Evolutionary conservation across 2,113 vertebrate genomes (phyloP).

Genomic region (Nyctibius bracteatus): DNA sequence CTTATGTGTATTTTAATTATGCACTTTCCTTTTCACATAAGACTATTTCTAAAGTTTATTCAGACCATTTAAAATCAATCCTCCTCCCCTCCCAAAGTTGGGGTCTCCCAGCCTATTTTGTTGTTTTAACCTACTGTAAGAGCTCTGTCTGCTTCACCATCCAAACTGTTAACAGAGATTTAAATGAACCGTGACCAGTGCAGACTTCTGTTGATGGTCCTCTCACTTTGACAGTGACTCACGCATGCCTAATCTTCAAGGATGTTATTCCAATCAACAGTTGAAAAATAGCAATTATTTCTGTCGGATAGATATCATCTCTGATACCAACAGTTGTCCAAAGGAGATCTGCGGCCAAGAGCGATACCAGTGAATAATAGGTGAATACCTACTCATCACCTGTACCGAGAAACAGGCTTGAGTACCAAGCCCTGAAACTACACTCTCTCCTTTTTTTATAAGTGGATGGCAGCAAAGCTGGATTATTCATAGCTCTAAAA

Average conservation of each 20-base stretch:
- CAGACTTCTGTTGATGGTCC: background rate
- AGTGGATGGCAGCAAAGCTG: background rate
- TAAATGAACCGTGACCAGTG: background rate
- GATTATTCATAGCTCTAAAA: slow-evolving; percentile 47
- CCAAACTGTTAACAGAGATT: background rate
- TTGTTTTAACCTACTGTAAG: background rate
- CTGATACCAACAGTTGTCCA: background rate
- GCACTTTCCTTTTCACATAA: background rate
- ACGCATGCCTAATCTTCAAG: background rate
- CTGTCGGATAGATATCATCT: background rate
- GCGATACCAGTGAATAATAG: slow-evolving; percentile 10
- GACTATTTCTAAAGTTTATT: background rate
- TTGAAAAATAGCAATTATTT: slow-evolving; percentile 31
- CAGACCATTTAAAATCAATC: background rate
- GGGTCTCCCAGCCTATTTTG: background rate
- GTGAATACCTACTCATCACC: background rate
- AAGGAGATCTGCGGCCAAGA: background rate
- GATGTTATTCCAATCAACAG: background rate
- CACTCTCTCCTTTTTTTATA: background rate
- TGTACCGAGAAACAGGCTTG: background rate
- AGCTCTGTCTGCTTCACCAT: background rate
- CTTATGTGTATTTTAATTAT: background rate
- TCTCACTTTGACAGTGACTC: background rate
- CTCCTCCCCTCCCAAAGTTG: background rate
- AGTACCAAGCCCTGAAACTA: slow-evolving; percentile 51